phyloP scores from a whole-genome alignment of 2,797 vertebrate genomes.

The Buphagus erythrorhynchus region DNA sequence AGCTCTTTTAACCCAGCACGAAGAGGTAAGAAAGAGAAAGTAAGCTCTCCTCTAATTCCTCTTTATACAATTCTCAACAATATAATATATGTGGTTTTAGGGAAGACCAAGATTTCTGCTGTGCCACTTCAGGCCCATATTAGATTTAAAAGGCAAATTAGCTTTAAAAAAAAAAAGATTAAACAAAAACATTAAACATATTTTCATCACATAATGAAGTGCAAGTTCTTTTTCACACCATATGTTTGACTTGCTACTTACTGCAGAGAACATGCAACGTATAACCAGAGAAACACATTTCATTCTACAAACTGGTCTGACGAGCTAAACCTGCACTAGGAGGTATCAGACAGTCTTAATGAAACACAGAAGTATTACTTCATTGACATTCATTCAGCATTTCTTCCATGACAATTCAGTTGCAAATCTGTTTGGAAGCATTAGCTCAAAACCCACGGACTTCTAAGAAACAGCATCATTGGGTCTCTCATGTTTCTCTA shows the following conservation, averaged over 20 bases:
- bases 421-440: background rate
- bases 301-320: conserved; percentile 25
- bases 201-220: conserved; percentile 5
- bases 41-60: background rate
- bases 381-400: background rate
- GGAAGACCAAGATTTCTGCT: background rate
- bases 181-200: conserved; percentile 38
- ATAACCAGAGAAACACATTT: conserved; percentile 23
- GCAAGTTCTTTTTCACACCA: conserved; percentile 17
- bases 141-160: conserved; percentile 2
- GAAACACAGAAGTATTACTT: conserved; percentile 32
- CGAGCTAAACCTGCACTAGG: conserved; percentile 29
- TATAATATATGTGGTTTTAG: background rate
- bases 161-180: background rate
- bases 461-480: background rate
- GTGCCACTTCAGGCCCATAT: background rate
- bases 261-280: background rate
- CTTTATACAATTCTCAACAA: background rate
- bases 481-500: background rate
- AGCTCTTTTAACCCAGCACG: background rate
- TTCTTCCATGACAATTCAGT: background rate
- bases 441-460: background rate
- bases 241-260: conserved; percentile 10
- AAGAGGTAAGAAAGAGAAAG: background rate
- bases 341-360: conserved; percentile 17